Conservation (phyloP, 2,113 vertebrate genomes). For the Carassius carassius region DNA sequence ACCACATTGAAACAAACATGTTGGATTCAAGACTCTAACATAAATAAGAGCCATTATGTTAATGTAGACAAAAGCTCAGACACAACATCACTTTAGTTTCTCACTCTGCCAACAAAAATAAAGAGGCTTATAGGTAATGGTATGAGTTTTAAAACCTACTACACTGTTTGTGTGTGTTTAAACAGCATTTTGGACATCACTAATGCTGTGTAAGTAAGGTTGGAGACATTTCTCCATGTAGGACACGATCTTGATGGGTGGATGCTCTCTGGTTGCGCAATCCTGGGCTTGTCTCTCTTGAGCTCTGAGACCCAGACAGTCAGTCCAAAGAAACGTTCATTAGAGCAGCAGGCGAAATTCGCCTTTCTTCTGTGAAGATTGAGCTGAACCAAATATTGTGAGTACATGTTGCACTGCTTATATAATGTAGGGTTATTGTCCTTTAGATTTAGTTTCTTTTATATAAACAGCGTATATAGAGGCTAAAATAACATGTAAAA, state of each 20-base stretch:
- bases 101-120: not conserved
- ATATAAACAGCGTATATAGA: not conserved
- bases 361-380: slow-evolving; percentile 41
- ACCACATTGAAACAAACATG: too few relatives aligned
- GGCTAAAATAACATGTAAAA: not conserved
- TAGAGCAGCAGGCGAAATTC: slow-evolving; percentile 21
- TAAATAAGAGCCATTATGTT: not conserved
- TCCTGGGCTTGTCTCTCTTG: not conserved
- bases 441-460: not conserved
- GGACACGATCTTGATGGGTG: not conserved
- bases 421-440: too few relatives aligned
- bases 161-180: too few relatives aligned
- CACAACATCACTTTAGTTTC: not conserved
- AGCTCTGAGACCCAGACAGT: not conserved
- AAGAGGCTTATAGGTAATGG: not conserved
- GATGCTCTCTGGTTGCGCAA: slow-evolving; percentile 31
- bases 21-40: not conserved
- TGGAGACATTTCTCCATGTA: not conserved
- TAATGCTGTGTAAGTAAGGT: not conserved
- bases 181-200: not conserved
- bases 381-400: slow-evolving; percentile 29
- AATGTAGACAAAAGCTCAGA: not conserved
- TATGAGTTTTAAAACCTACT: not conserved
- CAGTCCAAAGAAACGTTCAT: slow-evolving; percentile 27
- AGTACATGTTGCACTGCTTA: not conserved